Evolutionary conservation across 2,888 invertebrate genomes (phyloP), one percentile per base, ranked within the genome.

Genomic region (Eledona agricola): DNA sequence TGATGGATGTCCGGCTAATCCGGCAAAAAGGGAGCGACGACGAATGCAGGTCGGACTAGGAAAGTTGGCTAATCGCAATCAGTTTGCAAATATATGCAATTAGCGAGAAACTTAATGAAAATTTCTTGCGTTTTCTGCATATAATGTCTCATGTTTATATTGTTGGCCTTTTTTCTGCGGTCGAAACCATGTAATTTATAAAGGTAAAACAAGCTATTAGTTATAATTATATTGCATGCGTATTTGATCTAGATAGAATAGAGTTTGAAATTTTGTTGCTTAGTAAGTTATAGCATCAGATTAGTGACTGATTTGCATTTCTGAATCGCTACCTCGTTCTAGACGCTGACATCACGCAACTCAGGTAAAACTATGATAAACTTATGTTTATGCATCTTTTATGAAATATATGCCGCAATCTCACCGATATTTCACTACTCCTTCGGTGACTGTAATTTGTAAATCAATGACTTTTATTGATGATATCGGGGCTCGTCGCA

Each of bases 161-260:
- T 42, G 42, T 42, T 42, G 15, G 10, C 12, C 31, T 42, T 42
- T 42, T 42, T 43, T 37, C 16, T 32, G n/a, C 42, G 11, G 22
- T 16, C 42, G 58, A 60, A 58, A 49, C 54, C 58, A 61, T 66
- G 65, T 68, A 65, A 67, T 68, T 67, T 67, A 65, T 67, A 64
- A 65, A 67, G 65, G 65, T 67, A 66, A 72, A 74, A 74, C 73
- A 73, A 72, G 70, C 72, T 71, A 74, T 73, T 73, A 74, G 72
- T 71, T 74, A 72, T 73, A 74, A 74, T 74, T 72, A 72, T 71
- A 69, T 74, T 67, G 73, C 74, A 72, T 73, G 74, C 66, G 52
- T 63, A 58, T 61, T 60, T 56, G 61, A 72, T 72, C 71, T 62
- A 65, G 74, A 74, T 74, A 72, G 62, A 57, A 51, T 45, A 58